Conservation (phyloP, 2,113 vertebrate species). For the Pampusana beccarii region DNA sequence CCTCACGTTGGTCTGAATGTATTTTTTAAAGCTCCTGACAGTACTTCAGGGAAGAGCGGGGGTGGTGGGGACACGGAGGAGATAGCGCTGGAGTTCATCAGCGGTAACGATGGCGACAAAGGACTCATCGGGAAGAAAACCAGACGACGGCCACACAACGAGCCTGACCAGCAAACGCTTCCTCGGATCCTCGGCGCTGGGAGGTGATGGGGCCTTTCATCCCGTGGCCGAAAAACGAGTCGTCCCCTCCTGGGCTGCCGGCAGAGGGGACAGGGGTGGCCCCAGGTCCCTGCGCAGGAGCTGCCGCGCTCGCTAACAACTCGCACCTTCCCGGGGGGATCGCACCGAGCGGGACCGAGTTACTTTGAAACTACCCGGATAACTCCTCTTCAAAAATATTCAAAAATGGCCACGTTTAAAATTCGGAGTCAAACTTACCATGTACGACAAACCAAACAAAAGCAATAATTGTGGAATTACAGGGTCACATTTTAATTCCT, state of each 20-base stretch:
- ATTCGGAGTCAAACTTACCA: slow-evolving; percentile 33
- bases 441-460: slow-evolving; percentile 77
- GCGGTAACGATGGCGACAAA: neutral
- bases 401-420: slow-evolving; percentile 45
- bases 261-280: neutral
- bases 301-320: neutral
- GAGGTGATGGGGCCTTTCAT: neutral
- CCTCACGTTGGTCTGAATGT: neutral
- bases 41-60: neutral
- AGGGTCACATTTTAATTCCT: slow-evolving; percentile 98
- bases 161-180: neutral
- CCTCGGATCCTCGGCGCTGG: neutral
- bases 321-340: neutral
- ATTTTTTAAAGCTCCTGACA: neutral
- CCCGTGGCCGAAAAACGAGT: neutral
- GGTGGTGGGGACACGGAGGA: neutral
- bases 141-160: neutral
- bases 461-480: slow-evolving; percentile 82
- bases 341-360: neutral
- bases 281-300: neutral
- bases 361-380: neutral
- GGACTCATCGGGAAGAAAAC: neutral
- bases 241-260: neutral
- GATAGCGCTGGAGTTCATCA: neutral
- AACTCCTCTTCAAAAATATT: slow-evolving; percentile 6